Conservation (phyloP, 2,888 invertebrate species). For the Resseliella maxima region DNA sequence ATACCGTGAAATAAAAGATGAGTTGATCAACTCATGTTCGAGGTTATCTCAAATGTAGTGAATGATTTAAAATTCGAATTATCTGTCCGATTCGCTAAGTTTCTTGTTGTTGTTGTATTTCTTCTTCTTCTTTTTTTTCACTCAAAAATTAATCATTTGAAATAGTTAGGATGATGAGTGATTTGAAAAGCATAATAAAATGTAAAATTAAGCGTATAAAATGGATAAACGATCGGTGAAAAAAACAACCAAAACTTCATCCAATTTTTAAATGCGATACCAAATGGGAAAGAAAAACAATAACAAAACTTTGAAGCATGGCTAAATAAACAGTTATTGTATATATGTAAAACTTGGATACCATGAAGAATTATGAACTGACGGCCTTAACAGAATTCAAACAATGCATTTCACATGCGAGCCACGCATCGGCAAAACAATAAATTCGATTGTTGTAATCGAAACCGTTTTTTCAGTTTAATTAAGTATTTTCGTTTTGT, state of each 20-base stretch:
- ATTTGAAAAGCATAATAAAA: not conserved
- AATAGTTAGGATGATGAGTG: not conserved
- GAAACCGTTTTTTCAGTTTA: constrained; percentile 44
- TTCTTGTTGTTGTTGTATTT: not conserved
- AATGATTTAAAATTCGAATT: not conserved
- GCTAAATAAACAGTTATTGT: constrained; percentile 25
- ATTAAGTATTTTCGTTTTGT: constrained; percentile 40
- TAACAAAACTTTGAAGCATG: not conserved
- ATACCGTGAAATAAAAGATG: not conserved
- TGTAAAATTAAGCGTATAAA: constrained; percentile 38
- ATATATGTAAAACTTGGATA: not conserved
- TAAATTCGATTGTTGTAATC: constrained; percentile 24
- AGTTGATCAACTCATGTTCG: not conserved
- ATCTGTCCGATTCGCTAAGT: not conserved
- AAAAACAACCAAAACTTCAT: not conserved
- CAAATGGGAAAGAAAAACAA: not conserved
- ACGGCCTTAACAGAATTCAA: not conserved
- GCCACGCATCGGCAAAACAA: constrained; percentile 38
- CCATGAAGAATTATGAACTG: constrained; percentile 13
- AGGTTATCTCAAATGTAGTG: not conserved
- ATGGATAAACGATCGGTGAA: not conserved
- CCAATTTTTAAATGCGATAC: not conserved
- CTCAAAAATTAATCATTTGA: not conserved
- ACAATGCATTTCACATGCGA: constrained; percentile 35
- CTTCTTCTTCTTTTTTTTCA: not conserved